A percentile compares a stretch with the other conserved stretches of the same genome.
Conservation (phyloP, 2,797 vertebrate species). For the Acrossocheilus fasciatus region DNA sequence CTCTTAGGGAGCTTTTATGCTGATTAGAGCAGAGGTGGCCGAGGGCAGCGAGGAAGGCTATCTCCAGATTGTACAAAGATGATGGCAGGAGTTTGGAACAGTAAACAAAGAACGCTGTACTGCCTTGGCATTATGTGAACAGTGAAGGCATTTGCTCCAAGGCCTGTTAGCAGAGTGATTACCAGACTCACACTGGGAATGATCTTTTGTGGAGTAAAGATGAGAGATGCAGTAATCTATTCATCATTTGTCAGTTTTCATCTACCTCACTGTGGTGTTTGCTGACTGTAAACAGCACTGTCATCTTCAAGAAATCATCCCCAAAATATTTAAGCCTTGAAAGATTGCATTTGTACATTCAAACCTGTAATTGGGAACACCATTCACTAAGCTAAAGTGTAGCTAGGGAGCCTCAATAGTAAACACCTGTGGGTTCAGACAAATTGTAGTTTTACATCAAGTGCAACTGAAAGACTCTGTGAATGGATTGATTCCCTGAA, state of each 20-base stretch:
- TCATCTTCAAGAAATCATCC: not conserved
- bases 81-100: slow-evolving; percentile 39
- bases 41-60: slow-evolving; percentile 19
- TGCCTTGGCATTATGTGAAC: slow-evolving; percentile 33
- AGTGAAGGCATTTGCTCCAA: slow-evolving; percentile 10
- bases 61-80: slow-evolving; percentile 37
- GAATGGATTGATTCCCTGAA: not conserved
- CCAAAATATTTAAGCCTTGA: slow-evolving; percentile 19
- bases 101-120: slow-evolving; percentile 41
- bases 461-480: not conserved
- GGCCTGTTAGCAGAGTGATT: slow-evolving; percentile 19
- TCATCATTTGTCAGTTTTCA: slow-evolving; percentile 27
- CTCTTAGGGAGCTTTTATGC: slow-evolving; percentile 59
- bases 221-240: slow-evolving; percentile 20
- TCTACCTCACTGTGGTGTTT: not conserved
- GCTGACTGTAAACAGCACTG: slow-evolving; percentile 24
- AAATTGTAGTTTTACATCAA: not conserved
- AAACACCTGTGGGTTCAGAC: not conserved
- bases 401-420: not conserved
- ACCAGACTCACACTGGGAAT: slow-evolving; percentile 23
- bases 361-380: slow-evolving; percentile 7
- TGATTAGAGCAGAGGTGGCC: slow-evolving; percentile 51
- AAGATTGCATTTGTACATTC: not conserved
- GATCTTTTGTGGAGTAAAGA: slow-evolving; percentile 16
- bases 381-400: not conserved